phyloP scores from a whole-genome alignment of 2,797 vertebrate genomes.

The Hydrolagus colliei region DNA sequence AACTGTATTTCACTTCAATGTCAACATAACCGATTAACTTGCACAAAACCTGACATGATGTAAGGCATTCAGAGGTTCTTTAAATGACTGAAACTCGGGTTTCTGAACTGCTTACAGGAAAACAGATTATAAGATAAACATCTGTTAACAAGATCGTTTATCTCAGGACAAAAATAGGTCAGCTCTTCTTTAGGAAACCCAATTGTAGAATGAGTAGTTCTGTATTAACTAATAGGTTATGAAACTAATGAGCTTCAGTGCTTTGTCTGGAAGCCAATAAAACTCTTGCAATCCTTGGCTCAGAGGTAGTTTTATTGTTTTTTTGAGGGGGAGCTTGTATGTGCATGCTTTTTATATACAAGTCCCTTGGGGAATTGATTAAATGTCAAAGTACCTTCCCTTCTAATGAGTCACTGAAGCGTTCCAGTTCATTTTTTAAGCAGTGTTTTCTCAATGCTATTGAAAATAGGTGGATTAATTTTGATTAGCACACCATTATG shows the following conservation, averaged over 20 bases:
- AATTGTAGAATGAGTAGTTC: conserved; percentile 39
- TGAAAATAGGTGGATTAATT: conserved; percentile 25
- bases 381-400: conserved; percentile 49
- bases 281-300: conserved; percentile 34
- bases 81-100: conserved; percentile 46
- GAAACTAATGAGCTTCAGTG: conserved; percentile 40
- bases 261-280: conserved; percentile 33
- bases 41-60: neutral
- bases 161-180: conserved; percentile 69
- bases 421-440: conserved; percentile 7
- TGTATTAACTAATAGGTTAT: conserved; percentile 54
- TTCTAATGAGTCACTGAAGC: conserved; percentile 23
- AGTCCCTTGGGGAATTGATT: conserved; percentile 41
- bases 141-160: conserved; percentile 69
- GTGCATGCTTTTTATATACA: conserved; percentile 28
- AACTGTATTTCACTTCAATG: neutral
- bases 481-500: conserved; percentile 20
- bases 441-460: neutral
- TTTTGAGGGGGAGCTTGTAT: neutral
- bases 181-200: conserved; percentile 65
- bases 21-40: neutral
- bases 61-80: neutral
- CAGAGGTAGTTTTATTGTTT: neutral
- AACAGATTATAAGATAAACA: conserved; percentile 74
- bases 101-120: conserved; percentile 61